These are phyloP conservation scores for Gobio occitaniae DNA, from an alignment of 2,797 vertebrate species.

Conservation along the genomic window DNA sequence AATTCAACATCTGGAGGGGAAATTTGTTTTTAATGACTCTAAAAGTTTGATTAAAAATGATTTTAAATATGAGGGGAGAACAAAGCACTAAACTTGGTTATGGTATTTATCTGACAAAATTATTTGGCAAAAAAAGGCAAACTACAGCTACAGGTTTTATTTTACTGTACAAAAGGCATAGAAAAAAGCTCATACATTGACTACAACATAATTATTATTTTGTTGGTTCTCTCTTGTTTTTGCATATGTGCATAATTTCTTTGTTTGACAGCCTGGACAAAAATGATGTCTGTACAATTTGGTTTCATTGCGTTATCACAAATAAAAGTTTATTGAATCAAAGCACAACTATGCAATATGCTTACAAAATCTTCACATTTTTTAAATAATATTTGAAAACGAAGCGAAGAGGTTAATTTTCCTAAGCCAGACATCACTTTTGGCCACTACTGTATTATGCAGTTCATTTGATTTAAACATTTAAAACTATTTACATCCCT, in stretches of 20 bases:
- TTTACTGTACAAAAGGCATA: not conserved
- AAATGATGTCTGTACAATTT: not conserved
- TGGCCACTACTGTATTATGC: not conserved
- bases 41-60: not conserved
- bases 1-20: not conserved
- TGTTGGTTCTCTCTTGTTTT: not conserved
- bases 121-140: not conserved
- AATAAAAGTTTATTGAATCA: not conserved
- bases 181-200: not conserved
- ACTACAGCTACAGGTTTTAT: not conserved
- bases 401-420: not conserved
- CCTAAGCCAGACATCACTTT: not conserved
- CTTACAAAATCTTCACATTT: not conserved
- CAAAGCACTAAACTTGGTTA: not conserved
- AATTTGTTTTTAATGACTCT: too few species aligned
- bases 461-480: conserved; percentile 5
- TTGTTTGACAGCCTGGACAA: not conserved
- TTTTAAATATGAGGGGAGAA: not conserved
- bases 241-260: not conserved
- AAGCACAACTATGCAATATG: not conserved
- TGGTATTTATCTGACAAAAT: not conserved
- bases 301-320: not conserved
- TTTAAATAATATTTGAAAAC: not conserved
- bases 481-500: not conserved
- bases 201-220: not conserved